A percentile compares a stretch with the other conserved stretches of the same genome.
Evolutionary conservation across 37 sponge, comb jelly and placozoan genomes (phyloP).

Genomic region (Haliclona indistincta): DNA sequence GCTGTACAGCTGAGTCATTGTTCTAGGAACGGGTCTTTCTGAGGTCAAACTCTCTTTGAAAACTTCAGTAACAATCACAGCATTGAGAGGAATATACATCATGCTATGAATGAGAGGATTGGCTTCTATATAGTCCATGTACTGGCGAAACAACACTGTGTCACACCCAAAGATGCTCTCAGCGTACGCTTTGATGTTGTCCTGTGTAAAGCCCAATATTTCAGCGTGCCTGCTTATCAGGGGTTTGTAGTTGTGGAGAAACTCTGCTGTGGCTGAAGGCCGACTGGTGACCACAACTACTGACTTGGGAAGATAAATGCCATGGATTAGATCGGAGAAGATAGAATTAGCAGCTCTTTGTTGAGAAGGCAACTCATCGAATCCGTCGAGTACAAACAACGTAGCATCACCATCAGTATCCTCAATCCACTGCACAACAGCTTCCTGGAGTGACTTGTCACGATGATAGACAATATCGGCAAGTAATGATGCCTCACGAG

Average conservation of each 20-base stretch:
- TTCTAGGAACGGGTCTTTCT: neutral
- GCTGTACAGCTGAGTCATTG: conserved; percentile 18
- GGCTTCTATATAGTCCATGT: conserved; percentile 18
- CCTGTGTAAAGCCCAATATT: conserved; percentile 15
- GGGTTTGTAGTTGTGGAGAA: neutral
- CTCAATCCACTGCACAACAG: neutral
- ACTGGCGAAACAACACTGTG: neutral
- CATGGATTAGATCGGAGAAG: conserved; percentile 4
- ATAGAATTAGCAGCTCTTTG: neutral
- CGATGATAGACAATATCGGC: conserved; percentile 16
- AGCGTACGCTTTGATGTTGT: conserved; percentile 19
- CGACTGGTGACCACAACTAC: conserved; percentile 2
- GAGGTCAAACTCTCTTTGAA: conserved; percentile 1
- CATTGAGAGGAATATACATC: conserved; percentile 50
- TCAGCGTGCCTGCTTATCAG: conserved; percentile 8
- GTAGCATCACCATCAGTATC: conserved; percentile 3
- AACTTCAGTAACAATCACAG: conserved; percentile 33
- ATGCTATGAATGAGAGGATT: conserved; percentile 38
- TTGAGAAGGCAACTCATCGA: neutral
- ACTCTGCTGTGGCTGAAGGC: neutral
- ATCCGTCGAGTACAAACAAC: conserved; percentile 16
- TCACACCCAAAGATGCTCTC: neutral
- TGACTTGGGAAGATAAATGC: conserved; percentile 3
- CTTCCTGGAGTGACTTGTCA: neutral
- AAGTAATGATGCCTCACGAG: conserved; percentile 13